These are phyloP conservation scores for Sebastes taczanowskii DNA, from an alignment of 2,797 vertebrate genomes.

Conservation along the genomic window DNA sequence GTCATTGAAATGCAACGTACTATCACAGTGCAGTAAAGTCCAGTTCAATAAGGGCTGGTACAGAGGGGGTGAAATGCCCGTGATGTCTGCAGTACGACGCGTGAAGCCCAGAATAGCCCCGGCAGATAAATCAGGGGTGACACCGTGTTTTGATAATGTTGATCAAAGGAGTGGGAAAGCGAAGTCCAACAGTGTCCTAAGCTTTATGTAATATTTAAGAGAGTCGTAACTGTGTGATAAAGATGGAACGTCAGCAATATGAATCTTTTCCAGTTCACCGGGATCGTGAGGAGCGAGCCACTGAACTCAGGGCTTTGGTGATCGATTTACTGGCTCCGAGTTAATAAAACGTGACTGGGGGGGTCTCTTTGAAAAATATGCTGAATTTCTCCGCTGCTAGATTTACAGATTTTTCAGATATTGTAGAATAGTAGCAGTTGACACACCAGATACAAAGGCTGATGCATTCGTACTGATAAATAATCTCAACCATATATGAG, in stretches of 20 bases:
- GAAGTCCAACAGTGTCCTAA: conserved; percentile 22
- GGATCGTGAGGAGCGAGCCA: conserved; percentile 11
- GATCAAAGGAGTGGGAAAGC: conserved; percentile 57
- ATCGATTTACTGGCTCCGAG: conserved; percentile 56
- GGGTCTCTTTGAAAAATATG: conserved; percentile 23
- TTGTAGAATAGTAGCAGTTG: not conserved
- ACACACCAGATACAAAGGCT: not conserved
- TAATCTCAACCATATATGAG: not conserved
- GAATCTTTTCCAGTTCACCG: conserved; percentile 53
- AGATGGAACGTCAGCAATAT: conserved; percentile 57
- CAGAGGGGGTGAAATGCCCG: conserved; percentile 41
- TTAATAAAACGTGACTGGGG: conserved; percentile 66
- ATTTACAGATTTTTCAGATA: conserved; percentile 16
- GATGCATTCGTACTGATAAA: not conserved
- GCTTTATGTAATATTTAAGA: conserved; percentile 61
- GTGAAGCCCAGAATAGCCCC: conserved; percentile 47
- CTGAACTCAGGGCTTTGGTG: conserved; percentile 21
- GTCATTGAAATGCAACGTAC: conserved; percentile 58
- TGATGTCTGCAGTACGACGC: conserved; percentile 35
- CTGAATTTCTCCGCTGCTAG: not conserved
- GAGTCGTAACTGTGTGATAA: conserved; percentile 27
- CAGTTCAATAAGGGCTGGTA: conserved; percentile 46
- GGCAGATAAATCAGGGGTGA: conserved; percentile 44
- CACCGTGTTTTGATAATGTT: conserved; percentile 49
- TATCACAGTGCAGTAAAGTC: conserved; percentile 58